Evolutionary conservation across 2,113 vertebrate genomes (phyloP), one percentile per base, ranked within the genome.

Genomic region (Halcyon senegalensis): DNA sequence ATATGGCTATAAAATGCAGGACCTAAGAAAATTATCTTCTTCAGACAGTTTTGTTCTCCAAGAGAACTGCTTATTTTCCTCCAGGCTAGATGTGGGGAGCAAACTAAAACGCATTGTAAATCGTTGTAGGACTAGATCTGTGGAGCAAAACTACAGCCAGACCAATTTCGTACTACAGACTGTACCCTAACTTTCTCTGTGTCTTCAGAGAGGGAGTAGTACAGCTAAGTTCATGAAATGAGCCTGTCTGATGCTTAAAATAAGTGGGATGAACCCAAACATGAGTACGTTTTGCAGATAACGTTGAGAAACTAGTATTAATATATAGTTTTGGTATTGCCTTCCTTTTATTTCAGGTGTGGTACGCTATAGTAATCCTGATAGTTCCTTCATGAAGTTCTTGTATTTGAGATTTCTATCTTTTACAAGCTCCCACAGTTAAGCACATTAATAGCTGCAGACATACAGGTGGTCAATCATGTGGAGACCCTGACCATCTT

Each of bases 301-400:
- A 50, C 1, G 1, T 21, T 84, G 39, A 77, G 55, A 84, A 86
- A 43, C 14, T 55, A 69, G 7, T 64, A 33, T 53, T 79, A 83
- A 35, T 0, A 0, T 48, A 16, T 4, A 24, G 8, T n/a, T 80
- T 55, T 83, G 35, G 5, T 79, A 7, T 9, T 79, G 53, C n/a
- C 79, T 83, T 83, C 27, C 4, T 82, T 86, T 51, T 48, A 19
- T 66, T 69, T 94, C 68, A 41, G 64, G 5, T 84, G 23, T 73
- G 10, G 21, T 66, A 27, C 9, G 59, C 46, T 77, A 5, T 20
- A 67, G 55, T 55, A 67, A 17, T 64, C 21, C 6, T 81, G 53
- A 50, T 11, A 23, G 23, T 35, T 69, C 28, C 16, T 1, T 81
- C 31, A 56, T 44, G 30, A 20, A 74, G 15, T 67, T 81, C 5